phyloP scores from a whole-genome alignment of 2,797 vertebrate genomes.

The Xenentodon cancila region DNA sequence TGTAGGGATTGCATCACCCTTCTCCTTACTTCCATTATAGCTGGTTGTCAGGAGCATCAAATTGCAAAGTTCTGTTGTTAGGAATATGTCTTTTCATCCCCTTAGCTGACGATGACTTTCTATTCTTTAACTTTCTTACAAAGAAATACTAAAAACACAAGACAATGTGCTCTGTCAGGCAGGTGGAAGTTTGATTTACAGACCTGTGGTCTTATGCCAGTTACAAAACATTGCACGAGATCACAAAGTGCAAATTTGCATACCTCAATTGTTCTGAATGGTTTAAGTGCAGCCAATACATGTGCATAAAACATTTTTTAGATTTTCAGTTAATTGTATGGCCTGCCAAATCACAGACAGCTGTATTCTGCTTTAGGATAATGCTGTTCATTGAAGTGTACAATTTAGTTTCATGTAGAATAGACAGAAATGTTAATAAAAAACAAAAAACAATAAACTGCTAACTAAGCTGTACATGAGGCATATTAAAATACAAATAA shows the following conservation, averaged over 20 bases:
- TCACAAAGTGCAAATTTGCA: conserved; percentile 16
- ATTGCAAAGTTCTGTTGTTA: conserved; percentile 39
- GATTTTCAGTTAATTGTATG: conserved; percentile 6
- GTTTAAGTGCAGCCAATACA: not conserved
- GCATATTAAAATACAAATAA: not conserved
- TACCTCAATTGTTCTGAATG: conserved; percentile 12
- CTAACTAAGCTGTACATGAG: not conserved
- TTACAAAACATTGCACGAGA: conserved; percentile 13
- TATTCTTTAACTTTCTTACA: conserved; percentile 15
- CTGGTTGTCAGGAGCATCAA: conserved; percentile 49
- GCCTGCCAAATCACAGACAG: not conserved
- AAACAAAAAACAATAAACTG: not conserved
- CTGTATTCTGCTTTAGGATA: not conserved
- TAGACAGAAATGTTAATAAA: not conserved
- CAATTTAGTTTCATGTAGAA: not conserved
- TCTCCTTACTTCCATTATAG: conserved; percentile 46
- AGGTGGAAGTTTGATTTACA: conserved; percentile 17
- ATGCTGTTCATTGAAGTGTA: not conserved
- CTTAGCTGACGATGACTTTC: conserved; percentile 20
- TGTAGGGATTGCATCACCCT: conserved; percentile 56
- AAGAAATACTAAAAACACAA: conserved; percentile 29
- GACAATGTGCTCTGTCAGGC: conserved; percentile 15
- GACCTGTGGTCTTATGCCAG: conserved; percentile 19
- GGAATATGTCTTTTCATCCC: conserved; percentile 8
- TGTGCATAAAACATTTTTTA: not conserved